Base-by-base conservation (phyloP, 1,140 invertebrate species). In the Thereuonema tuberculata region DNA sequence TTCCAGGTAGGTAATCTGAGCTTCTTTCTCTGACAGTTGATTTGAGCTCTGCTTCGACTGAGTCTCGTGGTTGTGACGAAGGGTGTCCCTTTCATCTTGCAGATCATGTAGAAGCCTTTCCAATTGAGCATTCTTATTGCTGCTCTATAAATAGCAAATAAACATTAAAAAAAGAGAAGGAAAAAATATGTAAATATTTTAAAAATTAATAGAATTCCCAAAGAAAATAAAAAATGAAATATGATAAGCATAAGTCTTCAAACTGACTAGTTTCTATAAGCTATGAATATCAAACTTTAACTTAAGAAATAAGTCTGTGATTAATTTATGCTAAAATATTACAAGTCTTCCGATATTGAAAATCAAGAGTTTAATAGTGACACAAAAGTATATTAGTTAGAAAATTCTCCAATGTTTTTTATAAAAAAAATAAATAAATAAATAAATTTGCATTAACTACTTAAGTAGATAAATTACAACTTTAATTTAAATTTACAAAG, bases 1-100 rank as follows among this genome's bases (percentile, higher is more conserved):
- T 26, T 77, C 74, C 2, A 86, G 69, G 62, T 85, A 81, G 2
- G 79, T 72, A 28, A 73, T 68, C 26, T 64, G 62, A 23, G 69
- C 67, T 55, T 67, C 63, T 56, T 72, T 70, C 59, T 72, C 71
- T 57, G 67, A 62, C 21, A 72, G 29, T 20, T 67, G 61, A 55
- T 66, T 66, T 46, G 58, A 64, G 2, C 62, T 64, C 69, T 71
- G 57, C 24, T 64, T 54, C 29, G 54, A 23, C 47, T 66, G 62
- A 9, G 63, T n/a, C 15, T 71, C 68, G 57, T 63, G 65, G 58
- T 66, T 70, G 37, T 64, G 61, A n/a, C 65, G 56, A 29, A 70
- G 58, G 1, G 66, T 61, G 26, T 68, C 59, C 54, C 67, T 61
- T 24, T 66, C 60, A 58, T 66, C 67, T 57, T 70, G 69, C 46